A percentile compares a stretch with the other conserved stretches of the same genome.
Conservation (phyloP, 23 tunicate species). For the Trididemnum clinides region DNA sequence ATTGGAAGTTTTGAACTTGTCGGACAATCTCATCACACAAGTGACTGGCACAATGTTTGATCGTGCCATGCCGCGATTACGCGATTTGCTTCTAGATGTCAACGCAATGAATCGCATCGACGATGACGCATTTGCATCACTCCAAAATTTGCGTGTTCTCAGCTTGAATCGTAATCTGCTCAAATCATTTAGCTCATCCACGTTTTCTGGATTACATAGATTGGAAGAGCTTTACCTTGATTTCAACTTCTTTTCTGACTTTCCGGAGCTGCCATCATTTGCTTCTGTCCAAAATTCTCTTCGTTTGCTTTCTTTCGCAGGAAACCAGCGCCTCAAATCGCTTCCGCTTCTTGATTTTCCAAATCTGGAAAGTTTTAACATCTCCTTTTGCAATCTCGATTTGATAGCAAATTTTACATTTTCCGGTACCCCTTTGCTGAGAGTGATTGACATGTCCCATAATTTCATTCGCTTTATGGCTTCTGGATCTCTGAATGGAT, state of each 20-base stretch:
- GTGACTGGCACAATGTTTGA: neutral
- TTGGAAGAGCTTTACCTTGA: neutral
- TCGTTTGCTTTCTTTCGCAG: neutral
- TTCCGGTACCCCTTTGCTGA: neutral
- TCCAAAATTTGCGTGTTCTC: neutral
- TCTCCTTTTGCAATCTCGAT: neutral
- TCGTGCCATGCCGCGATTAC: neutral
- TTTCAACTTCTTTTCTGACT: neutral
- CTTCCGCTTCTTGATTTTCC: constrained; percentile 10
- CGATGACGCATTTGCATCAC: neutral
- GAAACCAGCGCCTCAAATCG: neutral
- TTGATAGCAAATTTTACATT: neutral
- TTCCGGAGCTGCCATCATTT: neutral
- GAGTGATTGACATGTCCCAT: neutral
- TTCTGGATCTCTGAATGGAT: neutral
- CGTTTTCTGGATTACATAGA: neutral
- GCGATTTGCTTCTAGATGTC: neutral
- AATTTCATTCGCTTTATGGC: neutral
- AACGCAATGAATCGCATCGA: neutral
- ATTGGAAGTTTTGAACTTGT: neutral
- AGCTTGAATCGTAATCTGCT: neutral
- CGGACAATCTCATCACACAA: neutral
- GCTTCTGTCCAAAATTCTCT: neutral
- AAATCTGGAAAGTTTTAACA: neutral
- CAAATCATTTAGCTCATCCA: neutral